Evolutionary conservation across 2,113 vertebrate species (phyloP).

Genomic region (Cairina moschata): DNA sequence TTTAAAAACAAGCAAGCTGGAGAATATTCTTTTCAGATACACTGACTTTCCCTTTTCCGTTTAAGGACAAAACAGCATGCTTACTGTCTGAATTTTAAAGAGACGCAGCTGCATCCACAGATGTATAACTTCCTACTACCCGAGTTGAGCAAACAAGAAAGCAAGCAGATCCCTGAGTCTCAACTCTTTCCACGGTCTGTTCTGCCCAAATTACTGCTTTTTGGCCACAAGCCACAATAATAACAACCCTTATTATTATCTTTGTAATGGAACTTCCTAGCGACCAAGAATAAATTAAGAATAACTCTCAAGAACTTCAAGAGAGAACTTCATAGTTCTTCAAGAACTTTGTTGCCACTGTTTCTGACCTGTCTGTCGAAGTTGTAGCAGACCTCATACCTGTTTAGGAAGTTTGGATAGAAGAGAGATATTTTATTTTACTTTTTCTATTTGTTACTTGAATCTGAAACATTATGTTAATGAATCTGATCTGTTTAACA

Average conservation of each 20-base stretch:
- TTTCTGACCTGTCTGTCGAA: neutral
- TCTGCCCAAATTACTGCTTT: neutral
- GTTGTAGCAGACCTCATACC: neutral
- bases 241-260: neutral
- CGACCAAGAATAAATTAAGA: neutral
- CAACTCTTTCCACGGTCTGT: neutral
- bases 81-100: neutral
- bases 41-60: neutral
- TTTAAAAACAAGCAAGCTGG: neutral
- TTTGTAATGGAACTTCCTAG: neutral
- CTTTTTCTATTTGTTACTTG: neutral
- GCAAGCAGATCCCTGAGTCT: neutral
- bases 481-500: neutral
- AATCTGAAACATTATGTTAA: neutral
- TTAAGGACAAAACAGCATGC: neutral
- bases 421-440: neutral
- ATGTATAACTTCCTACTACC: neutral
- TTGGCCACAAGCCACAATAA: neutral
- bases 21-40: neutral
- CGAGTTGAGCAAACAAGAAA: neutral
- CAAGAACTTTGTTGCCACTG: neutral
- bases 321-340: too few relatives aligned
- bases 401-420: neutral
- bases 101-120: neutral
- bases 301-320: too few relatives aligned